phyloP scores from a whole-genome alignment of 2,797 vertebrate genomes.

The Halcyon chelicuti region DNA sequence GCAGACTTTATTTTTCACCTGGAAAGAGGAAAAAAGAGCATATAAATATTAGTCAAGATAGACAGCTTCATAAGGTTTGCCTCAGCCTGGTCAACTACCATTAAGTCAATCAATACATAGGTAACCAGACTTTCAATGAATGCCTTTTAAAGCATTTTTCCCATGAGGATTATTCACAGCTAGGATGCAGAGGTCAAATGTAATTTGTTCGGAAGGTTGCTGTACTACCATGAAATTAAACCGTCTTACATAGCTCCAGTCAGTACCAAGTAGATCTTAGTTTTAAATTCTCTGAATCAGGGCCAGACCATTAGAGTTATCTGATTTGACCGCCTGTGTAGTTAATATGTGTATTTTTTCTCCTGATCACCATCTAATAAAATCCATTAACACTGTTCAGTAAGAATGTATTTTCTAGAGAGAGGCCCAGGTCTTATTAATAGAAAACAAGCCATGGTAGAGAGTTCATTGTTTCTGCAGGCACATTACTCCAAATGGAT shows the following conservation, averaged over 20 bases:
- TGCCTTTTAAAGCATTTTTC: background rate
- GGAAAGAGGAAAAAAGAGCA: background rate
- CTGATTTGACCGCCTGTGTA: background rate
- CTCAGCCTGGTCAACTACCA: background rate
- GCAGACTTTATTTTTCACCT: background rate
- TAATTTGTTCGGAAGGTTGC: background rate
- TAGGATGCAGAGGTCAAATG: background rate
- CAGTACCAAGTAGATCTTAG: background rate
- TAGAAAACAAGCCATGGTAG: background rate
- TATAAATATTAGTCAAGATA: background rate
- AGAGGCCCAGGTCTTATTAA: background rate
- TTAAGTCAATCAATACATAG: background rate
- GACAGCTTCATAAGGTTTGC: background rate
- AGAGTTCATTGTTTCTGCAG: background rate
- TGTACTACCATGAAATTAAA: background rate
- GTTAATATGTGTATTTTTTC: background rate
- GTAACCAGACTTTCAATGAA: background rate
- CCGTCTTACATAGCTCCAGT: background rate
- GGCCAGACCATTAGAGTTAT: background rate
- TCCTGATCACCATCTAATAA: background rate
- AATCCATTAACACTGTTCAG: background rate
- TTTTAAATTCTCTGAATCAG: background rate
- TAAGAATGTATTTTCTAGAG: background rate
- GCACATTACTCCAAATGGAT: background rate
- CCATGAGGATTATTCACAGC: background rate